These are phyloP conservation scores for Micrastur ruficollis DNA, from an alignment of 2,797 vertebrate species.

Conservation along the genomic window DNA sequence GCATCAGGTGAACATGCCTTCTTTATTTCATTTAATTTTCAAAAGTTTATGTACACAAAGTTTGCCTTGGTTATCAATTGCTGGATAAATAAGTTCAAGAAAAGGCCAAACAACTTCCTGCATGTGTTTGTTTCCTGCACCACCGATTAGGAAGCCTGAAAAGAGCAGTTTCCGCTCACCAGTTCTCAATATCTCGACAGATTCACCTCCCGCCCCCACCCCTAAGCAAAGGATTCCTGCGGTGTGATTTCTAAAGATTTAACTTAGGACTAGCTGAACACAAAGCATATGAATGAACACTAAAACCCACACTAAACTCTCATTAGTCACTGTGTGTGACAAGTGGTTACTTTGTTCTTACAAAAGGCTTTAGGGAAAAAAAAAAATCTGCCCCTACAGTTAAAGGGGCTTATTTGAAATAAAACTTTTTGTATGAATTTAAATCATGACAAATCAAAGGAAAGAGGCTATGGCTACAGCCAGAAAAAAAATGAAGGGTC, in stretches of 20 bases:
- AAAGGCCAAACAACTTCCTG: conserved; percentile 65
- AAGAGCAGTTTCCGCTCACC: conserved; percentile 66
- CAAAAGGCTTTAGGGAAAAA: conserved; percentile 53
- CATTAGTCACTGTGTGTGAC: conserved; percentile 70
- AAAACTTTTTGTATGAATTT: conserved; percentile 68
- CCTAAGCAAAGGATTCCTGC: conserved; percentile 58
- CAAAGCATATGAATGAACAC: conserved; percentile 69
- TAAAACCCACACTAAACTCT: conserved; percentile 71
- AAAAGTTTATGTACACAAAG: neutral
- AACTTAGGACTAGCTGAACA: conserved; percentile 64
- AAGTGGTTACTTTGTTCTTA: conserved; percentile 77
- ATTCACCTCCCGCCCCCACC: conserved; percentile 49
- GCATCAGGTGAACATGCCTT: neutral
- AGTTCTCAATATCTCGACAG: conserved; percentile 47
- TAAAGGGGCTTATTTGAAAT: conserved; percentile 67
- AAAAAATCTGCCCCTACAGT: conserved; percentile 53
- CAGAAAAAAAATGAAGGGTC: neutral
- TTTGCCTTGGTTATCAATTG: conserved; percentile 37
- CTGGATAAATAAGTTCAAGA: conserved; percentile 64
- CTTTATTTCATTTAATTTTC: neutral
- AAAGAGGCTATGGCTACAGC: conserved; percentile 31
- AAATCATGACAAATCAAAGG: conserved; percentile 65
- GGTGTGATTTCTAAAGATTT: conserved; percentile 72
- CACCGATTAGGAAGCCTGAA: conserved; percentile 55
- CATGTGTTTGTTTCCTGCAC: conserved; percentile 67